Evolutionary conservation across 2,113 vertebrate species (phyloP), one percentile per base, ranked within the genome.

Genomic region (Gymnarchus niloticus): DNA sequence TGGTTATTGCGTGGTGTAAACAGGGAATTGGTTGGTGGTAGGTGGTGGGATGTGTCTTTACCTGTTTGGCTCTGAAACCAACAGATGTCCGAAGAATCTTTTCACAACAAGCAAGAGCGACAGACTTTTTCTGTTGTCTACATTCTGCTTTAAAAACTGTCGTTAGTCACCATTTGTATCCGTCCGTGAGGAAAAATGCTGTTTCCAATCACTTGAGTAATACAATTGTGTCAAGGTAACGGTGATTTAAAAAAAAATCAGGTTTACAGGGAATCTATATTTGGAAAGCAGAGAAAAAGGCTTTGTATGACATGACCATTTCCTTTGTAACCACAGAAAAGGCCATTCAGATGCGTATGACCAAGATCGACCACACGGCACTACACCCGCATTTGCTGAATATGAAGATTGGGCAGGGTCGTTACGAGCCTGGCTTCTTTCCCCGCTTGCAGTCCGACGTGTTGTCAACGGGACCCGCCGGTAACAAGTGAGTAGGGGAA

Each of bases 371-470:
- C 91, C 98, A 99, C 92, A 98, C 96, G 17, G 98, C 98, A 4
- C 92, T 99, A 87, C 98, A 99, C 83, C 97, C 98, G 4, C 98
- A 99, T 90, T 94, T 99, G 87, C 92, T 99, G 92, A 98, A 99
- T 91, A 99, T 99, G 98, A 98, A 98, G 95, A 99, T 99, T 33
- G 98, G 98, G 61, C 98, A 99, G 93, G 98, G 98, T 2, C 99
- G 99, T 85, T 99, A 99, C 0, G 97, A 99, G 89, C 97, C 96
- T 23, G 98, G 98, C 85, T 99, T 99, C 94, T 99, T 99, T 91
- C 98, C 98, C 56, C 96, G 95, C 46, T 94, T 99, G 83, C 97
- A 99, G 91, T 96, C 96, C 46, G 97, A 98, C 14, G 98, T 99
- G 61, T 96, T 99, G 81, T 97, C 96, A 83, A 95, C 95, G 0